These are phyloP conservation scores for Heliconius hewitsoni DNA, from an alignment of 1,140 invertebrate genomes.

Conservation along the genomic window DNA sequence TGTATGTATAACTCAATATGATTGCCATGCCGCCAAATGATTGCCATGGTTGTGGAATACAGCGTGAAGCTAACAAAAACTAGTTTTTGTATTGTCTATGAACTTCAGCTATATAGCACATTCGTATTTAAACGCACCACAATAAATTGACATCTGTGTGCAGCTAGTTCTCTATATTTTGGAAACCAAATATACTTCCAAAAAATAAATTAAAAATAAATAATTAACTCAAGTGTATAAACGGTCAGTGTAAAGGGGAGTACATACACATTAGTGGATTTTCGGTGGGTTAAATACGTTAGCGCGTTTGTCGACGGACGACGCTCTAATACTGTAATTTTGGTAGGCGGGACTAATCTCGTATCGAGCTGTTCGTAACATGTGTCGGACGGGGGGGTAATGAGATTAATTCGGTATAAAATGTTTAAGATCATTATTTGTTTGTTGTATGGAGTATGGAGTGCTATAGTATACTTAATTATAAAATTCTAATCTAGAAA, in stretches of 20 bases:
- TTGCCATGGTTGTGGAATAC: no score
- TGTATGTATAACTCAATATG: no score
- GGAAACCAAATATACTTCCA: background rate
- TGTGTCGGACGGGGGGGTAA: background rate
- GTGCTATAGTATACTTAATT: background rate
- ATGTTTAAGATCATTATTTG: background rate
- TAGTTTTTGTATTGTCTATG: no score
- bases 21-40: no score
- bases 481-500: no score
- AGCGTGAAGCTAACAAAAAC: no score
- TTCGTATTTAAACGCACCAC: background rate
- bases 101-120: background rate
- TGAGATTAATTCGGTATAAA: background rate
- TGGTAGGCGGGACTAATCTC: constrained; percentile 14
- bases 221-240: constrained; percentile 19
- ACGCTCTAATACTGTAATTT: constrained; percentile 41
- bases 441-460: no score
- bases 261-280: constrained; percentile 32
- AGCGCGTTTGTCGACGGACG: constrained; percentile 46
- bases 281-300: constrained; percentile 42
- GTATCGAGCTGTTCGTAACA: constrained; percentile 13
- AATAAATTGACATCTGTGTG: background rate
- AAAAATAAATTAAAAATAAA: background rate
- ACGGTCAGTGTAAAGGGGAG: constrained; percentile 22
- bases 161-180: background rate